These are phyloP conservation scores for Equus quagga DNA, from an alignment of 2,113 vertebrate genomes.

Conservation along the genomic window DNA sequence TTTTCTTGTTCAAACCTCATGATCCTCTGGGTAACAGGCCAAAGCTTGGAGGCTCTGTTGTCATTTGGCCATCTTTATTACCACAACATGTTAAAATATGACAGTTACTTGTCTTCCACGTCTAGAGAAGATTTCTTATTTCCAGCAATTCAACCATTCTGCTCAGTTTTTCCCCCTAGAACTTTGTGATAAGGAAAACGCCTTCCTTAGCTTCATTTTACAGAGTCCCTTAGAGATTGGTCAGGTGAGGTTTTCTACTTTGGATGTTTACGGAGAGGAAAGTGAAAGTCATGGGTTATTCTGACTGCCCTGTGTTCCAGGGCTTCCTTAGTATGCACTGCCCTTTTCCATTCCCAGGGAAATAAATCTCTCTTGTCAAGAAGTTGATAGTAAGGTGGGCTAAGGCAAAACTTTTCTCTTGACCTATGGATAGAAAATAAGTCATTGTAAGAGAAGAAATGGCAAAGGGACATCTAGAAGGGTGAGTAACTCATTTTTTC, in stretches of 20 bases:
- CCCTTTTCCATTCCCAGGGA: constrained; percentile 70
- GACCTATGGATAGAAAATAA: constrained; percentile 74
- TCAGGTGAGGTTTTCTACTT: background rate
- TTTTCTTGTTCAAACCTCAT: background rate
- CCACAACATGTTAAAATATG: background rate
- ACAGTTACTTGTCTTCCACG: background rate
- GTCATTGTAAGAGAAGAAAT: constrained; percentile 74
- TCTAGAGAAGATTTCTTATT: constrained; percentile 1
- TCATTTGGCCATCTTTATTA: background rate
- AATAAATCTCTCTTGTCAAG: constrained; percentile 73
- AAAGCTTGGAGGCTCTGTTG: background rate
- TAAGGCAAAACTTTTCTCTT: constrained; percentile 77
- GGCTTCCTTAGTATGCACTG: constrained; percentile 67
- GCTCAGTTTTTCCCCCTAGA: background rate
- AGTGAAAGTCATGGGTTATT: constrained; percentile 5
- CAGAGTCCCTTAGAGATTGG: background rate
- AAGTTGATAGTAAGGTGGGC: constrained; percentile 67
- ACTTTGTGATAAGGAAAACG: background rate
- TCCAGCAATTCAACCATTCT: background rate
- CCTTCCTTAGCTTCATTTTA: background rate
- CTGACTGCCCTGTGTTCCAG: background rate
- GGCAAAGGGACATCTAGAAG: constrained; percentile 64
- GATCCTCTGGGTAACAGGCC: background rate
- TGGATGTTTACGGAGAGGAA: constrained; percentile 36
- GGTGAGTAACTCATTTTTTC: constrained; percentile 63